phyloP scores from a whole-genome alignment of 2,113 vertebrate genomes.

The Desmodus rotundus region DNA sequence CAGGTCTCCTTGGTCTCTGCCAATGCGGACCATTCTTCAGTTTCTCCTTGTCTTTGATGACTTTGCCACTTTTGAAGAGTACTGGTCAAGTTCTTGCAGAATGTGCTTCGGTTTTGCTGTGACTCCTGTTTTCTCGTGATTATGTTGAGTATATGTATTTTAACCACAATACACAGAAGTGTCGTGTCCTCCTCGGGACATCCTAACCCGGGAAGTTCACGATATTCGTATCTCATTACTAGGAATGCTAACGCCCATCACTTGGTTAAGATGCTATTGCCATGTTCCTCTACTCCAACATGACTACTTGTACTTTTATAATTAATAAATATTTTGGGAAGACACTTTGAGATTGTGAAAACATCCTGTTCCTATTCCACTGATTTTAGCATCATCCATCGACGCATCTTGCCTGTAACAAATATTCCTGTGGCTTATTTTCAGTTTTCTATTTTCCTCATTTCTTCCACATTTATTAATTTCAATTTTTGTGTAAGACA shows the following conservation, averaged over 20 bases:
- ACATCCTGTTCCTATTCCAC: background rate
- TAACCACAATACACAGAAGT: background rate
- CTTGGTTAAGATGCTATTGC: background rate
- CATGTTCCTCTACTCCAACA: background rate
- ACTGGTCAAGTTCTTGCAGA: background rate
- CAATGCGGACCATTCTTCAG: background rate
- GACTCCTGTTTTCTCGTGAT: background rate
- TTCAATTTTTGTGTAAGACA: background rate
- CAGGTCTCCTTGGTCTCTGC: background rate
- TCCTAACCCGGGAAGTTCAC: background rate
- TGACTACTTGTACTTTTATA: background rate
- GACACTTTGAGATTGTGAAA: background rate
- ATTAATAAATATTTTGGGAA: background rate
- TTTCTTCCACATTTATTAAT: background rate
- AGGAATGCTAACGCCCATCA: background rate
- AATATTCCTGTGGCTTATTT: background rate
- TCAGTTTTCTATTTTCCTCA: background rate
- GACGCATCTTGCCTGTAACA: background rate
- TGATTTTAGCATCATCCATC: background rate
- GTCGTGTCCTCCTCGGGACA: background rate
- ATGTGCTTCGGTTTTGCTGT: background rate
- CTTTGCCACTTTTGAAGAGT: background rate
- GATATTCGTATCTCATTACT: background rate
- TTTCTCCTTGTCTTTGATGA: background rate
- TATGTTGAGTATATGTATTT: background rate